A percentile compares a stretch with the other conserved stretches of the same genome.
phyloP scores from a whole-genome alignment of 2,797 vertebrate genomes.

The Loriculus beryllinus region DNA sequence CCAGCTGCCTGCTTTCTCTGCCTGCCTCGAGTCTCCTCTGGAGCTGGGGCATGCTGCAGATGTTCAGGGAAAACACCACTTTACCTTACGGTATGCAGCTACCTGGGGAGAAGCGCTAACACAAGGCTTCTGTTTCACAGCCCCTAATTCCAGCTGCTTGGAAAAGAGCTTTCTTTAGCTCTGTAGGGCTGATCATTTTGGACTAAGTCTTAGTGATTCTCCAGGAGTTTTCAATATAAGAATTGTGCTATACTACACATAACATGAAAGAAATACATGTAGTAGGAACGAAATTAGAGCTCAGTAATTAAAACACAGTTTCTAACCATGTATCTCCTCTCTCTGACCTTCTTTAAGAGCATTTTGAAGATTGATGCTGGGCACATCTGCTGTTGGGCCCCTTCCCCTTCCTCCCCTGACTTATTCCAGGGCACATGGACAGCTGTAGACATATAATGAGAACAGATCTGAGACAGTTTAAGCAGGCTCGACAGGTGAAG shows the following conservation, averaged over 20 bases:
- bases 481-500: background rate
- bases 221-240: background rate
- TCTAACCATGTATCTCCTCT: background rate
- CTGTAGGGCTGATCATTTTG: fast-evolving
- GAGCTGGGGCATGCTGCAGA: background rate
- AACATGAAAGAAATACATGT: background rate
- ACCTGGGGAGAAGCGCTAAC: fast-evolving
- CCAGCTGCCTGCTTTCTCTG: background rate
- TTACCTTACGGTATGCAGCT: background rate
- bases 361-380: background rate
- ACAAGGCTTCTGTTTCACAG: no score
- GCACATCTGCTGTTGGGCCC: background rate
- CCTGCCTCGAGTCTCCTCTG: background rate
- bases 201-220: background rate
- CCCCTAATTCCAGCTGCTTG: background rate
- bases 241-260: background rate
- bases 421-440: background rate
- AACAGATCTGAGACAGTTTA: background rate
- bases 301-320: background rate
- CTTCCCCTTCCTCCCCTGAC: background rate
- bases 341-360: background rate
- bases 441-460: background rate
- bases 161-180: background rate
- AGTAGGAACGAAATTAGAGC: background rate
- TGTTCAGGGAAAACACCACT: background rate